These are phyloP conservation scores for Cyclophora punctaria DNA, from an alignment of 2,888 invertebrate genomes.

Conservation along the genomic window DNA sequence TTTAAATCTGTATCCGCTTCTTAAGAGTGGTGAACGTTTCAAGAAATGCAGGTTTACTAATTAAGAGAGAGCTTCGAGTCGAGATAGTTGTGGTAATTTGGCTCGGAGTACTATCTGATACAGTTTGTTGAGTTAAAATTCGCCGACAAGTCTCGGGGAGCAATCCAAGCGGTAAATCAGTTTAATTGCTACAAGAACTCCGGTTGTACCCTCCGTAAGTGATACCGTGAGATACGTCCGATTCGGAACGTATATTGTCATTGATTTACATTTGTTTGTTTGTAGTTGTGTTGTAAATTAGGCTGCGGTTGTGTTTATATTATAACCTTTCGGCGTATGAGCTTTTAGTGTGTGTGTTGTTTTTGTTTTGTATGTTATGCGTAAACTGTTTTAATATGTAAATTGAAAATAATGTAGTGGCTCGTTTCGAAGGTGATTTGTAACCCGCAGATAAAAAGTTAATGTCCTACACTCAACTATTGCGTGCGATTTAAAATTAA, in stretches of 20 bases:
- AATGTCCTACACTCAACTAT: too few relatives aligned
- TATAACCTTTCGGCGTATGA: too few relatives aligned
- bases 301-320: too few relatives aligned
- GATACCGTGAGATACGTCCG: background rate
- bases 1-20: too few relatives aligned
- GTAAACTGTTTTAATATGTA: too few relatives aligned
- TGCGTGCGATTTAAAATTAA: too few relatives aligned
- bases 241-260: background rate
- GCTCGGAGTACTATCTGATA: slow-evolving; percentile 27
- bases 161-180: slow-evolving; percentile 46
- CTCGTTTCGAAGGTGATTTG: too few relatives aligned
- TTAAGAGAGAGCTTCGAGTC: slow-evolving; percentile 18
- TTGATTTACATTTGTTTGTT: background rate
- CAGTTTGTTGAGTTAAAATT: slow-evolving; percentile 40
- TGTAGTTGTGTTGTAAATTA: too few relatives aligned
- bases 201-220: slow-evolving; percentile 28
- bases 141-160: slow-evolving; percentile 30
- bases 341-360: too few relatives aligned
- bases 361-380: too few relatives aligned
- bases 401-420: too few relatives aligned
- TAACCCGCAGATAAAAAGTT: too few relatives aligned
- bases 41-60: slow-evolving; percentile 20
- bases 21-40: background rate
- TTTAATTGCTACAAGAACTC: slow-evolving; percentile 49
- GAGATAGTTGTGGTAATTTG: slow-evolving; percentile 24